Evolutionary conservation across 1,140 invertebrate species (phyloP), one percentile per base, ranked within the genome.

Genomic region (Drosophila santomea): DNA sequence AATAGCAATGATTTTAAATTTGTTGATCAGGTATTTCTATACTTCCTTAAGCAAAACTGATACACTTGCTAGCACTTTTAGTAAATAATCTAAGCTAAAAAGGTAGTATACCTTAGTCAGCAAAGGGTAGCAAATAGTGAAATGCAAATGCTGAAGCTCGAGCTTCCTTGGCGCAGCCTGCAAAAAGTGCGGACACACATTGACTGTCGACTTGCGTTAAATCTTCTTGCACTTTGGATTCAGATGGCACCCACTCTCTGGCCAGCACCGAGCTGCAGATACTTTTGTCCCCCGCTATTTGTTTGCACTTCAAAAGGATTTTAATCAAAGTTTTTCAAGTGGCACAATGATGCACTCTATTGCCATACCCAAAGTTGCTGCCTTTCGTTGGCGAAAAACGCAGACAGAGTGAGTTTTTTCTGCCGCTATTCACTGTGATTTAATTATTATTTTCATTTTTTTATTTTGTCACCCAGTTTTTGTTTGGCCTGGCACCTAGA

Each of bases 291-390:
- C 67, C 78, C 83, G 71, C 85, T 86, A 88, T 86, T 86, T 86
- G 78, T 88, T 86, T 82, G 82, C 82, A 86, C 82, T 86, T 86
- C 83, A 86, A 86, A 86, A 82, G 83, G 82, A 86, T 86, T 86
- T 86, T 86, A 86, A 86, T 86, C 82, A 86, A 86, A 86, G 82
- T 86, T 86, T 71, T 86, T 86, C 69, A 88, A 86, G 78, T 86
- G 83, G 57, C 81, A 73, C 80, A 64, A 61, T 51, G 78, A 71
- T 73, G 48, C 67, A 48, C 59, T 67, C 55, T 68, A 62, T 47
- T 23, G 55, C 61, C 55, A 35, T 43, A 44, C 44, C 38, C 35
- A 71, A 71, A 69, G 60, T 57, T 63, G 54, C 38, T 52, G 58
- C 44, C 44, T 43, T 45, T 50, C 56, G 45, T 47, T 52, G 50